Base-by-base conservation (phyloP, 1,140 invertebrate species). In the Homarus americanus region DNA sequence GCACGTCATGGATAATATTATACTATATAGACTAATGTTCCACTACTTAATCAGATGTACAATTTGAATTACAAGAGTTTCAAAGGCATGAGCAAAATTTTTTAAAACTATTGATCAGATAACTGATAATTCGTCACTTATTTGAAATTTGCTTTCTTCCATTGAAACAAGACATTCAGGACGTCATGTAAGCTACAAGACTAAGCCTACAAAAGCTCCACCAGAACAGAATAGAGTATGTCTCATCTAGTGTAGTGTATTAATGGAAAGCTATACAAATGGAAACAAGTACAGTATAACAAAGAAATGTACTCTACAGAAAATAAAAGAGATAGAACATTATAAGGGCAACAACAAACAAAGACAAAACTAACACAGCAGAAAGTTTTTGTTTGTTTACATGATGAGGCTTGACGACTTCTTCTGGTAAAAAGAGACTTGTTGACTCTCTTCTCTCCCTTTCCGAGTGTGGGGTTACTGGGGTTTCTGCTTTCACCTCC, bases 311-410 rank as follows among this genome's bases (percentile, higher is more conserved):
- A 73, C 63, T n/a, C 80, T 90, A 90, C 20, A 90, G 80, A 78
- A 90, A 90, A 90, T 90, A 90, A 76, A 90, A 49, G 76, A 90
- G 49, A 84, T 90, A 90, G 72, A 90, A 90, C 34, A 90, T 90
- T 9, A 90, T 24, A 41, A 90, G 88, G 36, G 88, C 69, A 75
- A 90, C 28, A 90, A 90, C 88, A 90, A 90, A 90, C 66, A 73
- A 58, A 58, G 88, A 83, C 88, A 90, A 82, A 83, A 90, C 88
- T 76, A 90, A 83, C 49, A 90, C 88, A 75, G 80, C 82, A 78
- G 88, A 90, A 41, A 90, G 88, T 83, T 90, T 90, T 80, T 90
- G 88, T 90, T 58, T 82, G 72, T 90, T 76, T 53, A 90, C 73
- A 49, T 82, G 80, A 38, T 84, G 66, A 66, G 88, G 88, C 53